Evolutionary conservation across 2,113 vertebrate genomes (phyloP).

Genomic region (Pluvialis apricaria): DNA sequence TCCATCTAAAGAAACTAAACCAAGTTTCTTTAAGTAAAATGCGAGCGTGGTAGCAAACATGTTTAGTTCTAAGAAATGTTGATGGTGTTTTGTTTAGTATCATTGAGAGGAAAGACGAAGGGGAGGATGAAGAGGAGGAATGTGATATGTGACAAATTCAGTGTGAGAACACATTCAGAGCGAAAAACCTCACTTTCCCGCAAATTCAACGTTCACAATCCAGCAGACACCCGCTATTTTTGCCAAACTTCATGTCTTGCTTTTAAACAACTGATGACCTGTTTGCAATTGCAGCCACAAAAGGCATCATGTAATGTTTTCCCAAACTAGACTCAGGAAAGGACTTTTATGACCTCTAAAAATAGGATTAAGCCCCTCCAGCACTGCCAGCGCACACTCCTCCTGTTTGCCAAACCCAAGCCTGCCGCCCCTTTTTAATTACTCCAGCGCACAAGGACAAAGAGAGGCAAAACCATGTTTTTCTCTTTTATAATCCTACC

Average conservation of each 20-base stretch:
- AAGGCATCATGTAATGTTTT: accelerated
- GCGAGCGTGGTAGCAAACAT: not conserved
- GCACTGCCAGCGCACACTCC: not conserved
- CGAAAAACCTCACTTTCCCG: not conserved
- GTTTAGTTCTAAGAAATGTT: not conserved
- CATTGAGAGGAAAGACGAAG: not conserved
- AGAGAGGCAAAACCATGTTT: not conserved
- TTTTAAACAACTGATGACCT: not conserved
- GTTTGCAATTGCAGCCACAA: not conserved
- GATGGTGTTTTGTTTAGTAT: not conserved
- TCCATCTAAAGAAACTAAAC: not conserved
- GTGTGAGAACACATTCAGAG: not conserved
- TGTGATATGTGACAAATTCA: not conserved
- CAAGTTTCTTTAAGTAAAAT: not conserved
- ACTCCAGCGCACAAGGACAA: not conserved
- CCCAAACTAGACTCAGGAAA: not conserved
- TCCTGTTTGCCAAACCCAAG: not conserved
- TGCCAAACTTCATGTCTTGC: not conserved
- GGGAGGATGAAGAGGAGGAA: not conserved
- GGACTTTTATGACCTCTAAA: not conserved
- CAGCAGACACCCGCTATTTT: not conserved
- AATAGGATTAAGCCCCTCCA: not conserved
- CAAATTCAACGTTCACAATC: not conserved
- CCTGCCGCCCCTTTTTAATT: not conserved
- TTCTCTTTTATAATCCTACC: not conserved